Evolutionary conservation across 2,797 vertebrate species (phyloP).

Genomic region (Ateles fusciceps): DNA sequence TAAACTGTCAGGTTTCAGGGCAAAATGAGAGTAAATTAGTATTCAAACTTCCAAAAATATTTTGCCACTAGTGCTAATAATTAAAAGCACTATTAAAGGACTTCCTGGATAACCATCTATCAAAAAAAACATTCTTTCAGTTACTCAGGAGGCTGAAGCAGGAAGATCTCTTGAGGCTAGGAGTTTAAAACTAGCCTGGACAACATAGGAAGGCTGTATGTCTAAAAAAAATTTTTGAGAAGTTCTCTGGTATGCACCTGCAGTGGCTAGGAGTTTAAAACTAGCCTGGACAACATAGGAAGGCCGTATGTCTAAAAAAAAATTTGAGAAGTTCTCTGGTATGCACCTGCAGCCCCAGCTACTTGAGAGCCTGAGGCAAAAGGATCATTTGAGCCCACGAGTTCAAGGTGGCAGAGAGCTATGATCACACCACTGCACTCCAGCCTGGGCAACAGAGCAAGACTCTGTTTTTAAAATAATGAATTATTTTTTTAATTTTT

Average conservation of each 20-base stretch:
- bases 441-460: neutral
- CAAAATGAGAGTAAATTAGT: constrained; percentile 5
- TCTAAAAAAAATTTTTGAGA: neutral
- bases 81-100: neutral
- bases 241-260: neutral
- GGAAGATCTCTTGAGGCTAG: neutral
- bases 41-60: neutral
- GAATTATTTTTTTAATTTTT: no score
- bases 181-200: neutral
- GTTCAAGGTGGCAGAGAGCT: neutral
- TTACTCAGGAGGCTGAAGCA: neutral
- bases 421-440: neutral
- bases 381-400: neutral
- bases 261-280: neutral
- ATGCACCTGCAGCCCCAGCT: neutral
- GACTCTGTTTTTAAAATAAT: neutral
- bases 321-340: no score
- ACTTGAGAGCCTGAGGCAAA: neutral
- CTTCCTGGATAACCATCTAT: neutral
- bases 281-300: neutral
- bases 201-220: neutral
- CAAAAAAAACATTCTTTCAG: neutral
- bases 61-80: neutral
- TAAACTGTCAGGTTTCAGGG: neutral
- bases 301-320: neutral